Evolutionary conservation across 2,888 invertebrate genomes (phyloP), one percentile per base, ranked within the genome.

Genomic region (Ophonus ardosiacus): DNA sequence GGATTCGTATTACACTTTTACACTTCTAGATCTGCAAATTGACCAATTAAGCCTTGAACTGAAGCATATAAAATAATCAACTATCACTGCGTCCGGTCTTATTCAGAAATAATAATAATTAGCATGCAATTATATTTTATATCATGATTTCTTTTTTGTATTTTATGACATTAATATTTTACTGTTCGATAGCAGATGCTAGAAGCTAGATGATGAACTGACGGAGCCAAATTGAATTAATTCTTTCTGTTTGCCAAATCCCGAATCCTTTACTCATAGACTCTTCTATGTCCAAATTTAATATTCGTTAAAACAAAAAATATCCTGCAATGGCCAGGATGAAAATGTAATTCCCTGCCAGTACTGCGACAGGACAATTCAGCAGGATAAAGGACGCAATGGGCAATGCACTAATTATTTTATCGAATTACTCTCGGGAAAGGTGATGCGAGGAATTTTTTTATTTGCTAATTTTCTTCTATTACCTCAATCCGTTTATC

Each of bases 351-450:
- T 51, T 51, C 43, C 43, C 43, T 51, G 43, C 6, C 43, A 51
- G 13, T 0, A 0, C 4, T 13, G 43, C 43, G 43, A 8, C 43
- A 51, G 43, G 43, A 51, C 43, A 51, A 51, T 51, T 7, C 43
- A 51, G 43, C 43, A 51, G 43, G 43, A n/a, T n/a, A n/a, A n/a
- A n/a, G n/a, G n/a, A n/a, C n/a, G n/a, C n/a, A n/a, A n/a, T n/a
- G 13, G 10, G 43, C 43, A 74, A 43, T 74, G 40, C 43, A 43
- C 71, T 74, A 74, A 74, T 74, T 74, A 18, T 74, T 74, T 74
- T 15, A 43, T 43, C 7, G 43, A 18, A 18, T 74, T 74, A 71
- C 68, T 71, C 40, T 8, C 68, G 68, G 31, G 31, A 38, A 40
- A 15, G n/a, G 40, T 17, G 17, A 71, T 13, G 15, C 38, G 68